Conservation (phyloP, 1,140 invertebrate genomes). For the Bombus pyrosoma region DNA sequence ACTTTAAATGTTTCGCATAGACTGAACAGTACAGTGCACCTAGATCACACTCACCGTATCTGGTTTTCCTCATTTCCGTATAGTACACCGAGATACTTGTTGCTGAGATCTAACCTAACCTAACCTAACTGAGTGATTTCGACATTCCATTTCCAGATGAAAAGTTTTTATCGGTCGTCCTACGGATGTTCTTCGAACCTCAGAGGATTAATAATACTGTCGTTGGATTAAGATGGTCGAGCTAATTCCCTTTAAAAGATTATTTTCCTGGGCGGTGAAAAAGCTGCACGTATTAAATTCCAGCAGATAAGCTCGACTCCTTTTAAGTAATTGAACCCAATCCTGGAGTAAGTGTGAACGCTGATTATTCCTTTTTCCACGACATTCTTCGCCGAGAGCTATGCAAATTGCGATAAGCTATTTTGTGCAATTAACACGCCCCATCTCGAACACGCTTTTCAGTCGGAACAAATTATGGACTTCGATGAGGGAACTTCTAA, state of each 20-base stretch:
- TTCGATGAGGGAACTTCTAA: neutral
- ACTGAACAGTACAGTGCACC: neutral
- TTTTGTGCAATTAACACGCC: slow-evolving; percentile 29
- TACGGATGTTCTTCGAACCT: neutral
- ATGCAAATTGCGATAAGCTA: slow-evolving; percentile 34
- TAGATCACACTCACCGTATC: neutral
- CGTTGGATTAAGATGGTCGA: too few species aligned
- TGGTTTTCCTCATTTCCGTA: neutral
- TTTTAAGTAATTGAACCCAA: slow-evolving; percentile 38
- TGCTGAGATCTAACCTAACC: neutral
- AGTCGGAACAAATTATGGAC: neutral
- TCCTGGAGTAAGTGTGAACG: neutral
- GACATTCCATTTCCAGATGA: neutral
- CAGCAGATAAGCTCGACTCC: neutral
- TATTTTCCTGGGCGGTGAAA: neutral
- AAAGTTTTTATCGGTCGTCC: neutral
- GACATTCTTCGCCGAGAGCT: neutral
- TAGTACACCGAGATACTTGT: neutral
- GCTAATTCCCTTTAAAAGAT: slow-evolving; percentile 9
- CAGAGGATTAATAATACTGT: neutral
- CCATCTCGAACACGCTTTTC: neutral
- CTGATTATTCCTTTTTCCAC: slow-evolving; percentile 4
- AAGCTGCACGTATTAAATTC: slow-evolving; percentile 7
- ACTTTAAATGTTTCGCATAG: neutral
- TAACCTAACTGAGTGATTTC: neutral